These are phyloP conservation scores for Phthorimaea operculella DNA, from an alignment of 1,140 invertebrate genomes.

Conservation along the genomic window DNA sequence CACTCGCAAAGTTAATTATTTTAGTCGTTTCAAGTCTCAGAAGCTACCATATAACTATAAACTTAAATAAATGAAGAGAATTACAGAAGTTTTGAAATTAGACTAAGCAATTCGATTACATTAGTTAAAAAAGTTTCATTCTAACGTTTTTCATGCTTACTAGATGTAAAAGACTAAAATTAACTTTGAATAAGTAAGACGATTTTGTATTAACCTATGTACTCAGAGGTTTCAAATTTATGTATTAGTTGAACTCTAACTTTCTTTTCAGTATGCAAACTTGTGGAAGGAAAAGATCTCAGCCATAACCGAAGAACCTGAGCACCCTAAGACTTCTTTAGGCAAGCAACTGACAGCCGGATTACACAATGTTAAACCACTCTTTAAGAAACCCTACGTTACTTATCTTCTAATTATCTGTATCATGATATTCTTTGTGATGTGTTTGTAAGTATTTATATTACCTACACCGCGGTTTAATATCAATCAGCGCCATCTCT, in stretches of 20 bases:
- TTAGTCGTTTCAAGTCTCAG: neutral
- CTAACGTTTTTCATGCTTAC: too few species aligned
- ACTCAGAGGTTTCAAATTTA: too few species aligned
- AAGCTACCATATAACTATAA: neutral
- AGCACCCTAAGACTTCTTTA: slow-evolving; percentile 10
- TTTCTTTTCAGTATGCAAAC: slow-evolving; percentile 26
- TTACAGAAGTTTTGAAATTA: too few species aligned
- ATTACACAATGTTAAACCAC: slow-evolving; percentile 39
- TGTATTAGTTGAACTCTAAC: too few species aligned
- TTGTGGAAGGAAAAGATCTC: slow-evolving; percentile 34
- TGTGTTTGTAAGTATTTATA: slow-evolving; percentile 39
- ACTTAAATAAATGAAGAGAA: too few species aligned
- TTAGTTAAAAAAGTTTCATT: too few species aligned
- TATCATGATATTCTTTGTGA: slow-evolving; percentile 34
- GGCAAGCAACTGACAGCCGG: slow-evolving; percentile 25
- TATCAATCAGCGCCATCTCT: too few species aligned
- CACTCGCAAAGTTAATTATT: neutral
- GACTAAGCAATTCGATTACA: too few species aligned
- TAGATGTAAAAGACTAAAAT: too few species aligned
- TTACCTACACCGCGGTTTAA: too few species aligned
- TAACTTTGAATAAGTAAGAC: too few species aligned
- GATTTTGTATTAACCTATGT: too few species aligned
- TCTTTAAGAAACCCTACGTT: slow-evolving; percentile 36
- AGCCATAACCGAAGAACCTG: slow-evolving; percentile 20
- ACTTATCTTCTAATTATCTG: slow-evolving; percentile 30